Conservation (phyloP, 2,113 vertebrate genomes). For the Cochlearius cochlearius region DNA sequence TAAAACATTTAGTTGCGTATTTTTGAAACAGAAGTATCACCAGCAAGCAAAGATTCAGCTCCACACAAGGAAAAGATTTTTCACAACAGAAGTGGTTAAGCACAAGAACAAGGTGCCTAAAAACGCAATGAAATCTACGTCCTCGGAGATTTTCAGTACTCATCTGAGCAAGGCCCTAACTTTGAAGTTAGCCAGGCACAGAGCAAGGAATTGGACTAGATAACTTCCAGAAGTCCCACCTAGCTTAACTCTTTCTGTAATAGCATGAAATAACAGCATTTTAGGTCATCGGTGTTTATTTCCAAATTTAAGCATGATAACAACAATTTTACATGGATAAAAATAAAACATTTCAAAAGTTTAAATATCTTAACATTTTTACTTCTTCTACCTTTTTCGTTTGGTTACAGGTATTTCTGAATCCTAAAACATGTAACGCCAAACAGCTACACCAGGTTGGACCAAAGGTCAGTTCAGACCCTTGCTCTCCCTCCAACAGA, state of each 20-base stretch:
- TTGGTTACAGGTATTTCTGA: background rate
- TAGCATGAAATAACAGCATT: background rate
- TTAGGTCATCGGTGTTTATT: background rate
- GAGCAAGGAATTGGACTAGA: background rate
- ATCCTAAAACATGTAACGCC: background rate
- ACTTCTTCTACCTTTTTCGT: background rate
- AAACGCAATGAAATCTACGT: background rate
- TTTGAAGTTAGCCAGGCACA: background rate
- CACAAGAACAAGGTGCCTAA: background rate
- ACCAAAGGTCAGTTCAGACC: background rate
- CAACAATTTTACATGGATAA: background rate
- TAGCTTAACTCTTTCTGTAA: background rate
- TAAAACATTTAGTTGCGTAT: background rate
- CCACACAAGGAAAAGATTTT: background rate
- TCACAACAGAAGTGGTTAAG: rapidly evolving
- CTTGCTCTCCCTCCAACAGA: background rate
- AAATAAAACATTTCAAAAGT: background rate
- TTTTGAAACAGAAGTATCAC: background rate
- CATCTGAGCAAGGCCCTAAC: background rate
- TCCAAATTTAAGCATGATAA: background rate
- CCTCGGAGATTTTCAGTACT: background rate
- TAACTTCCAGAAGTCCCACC: background rate
- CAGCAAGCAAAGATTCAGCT: background rate
- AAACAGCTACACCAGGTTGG: background rate
- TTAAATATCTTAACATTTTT: background rate